Conservation (phyloP, 2,888 invertebrate genomes). For the Ormia ochracea region DNA sequence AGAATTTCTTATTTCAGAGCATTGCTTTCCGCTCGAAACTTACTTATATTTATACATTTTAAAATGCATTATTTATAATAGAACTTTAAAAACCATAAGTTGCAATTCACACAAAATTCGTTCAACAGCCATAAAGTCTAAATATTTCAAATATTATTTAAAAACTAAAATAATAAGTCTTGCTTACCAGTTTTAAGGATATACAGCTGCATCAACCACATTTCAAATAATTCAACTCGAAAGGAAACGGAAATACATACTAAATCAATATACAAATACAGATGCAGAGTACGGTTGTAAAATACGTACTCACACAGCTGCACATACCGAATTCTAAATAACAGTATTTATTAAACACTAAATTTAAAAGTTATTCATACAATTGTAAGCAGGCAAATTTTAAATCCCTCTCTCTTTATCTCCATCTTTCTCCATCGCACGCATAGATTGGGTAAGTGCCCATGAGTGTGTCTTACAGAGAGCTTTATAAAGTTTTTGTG, state of each 20-base stretch:
- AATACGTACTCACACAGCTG: not conserved
- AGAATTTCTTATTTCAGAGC: not conserved
- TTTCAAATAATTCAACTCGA: conserved; percentile 52
- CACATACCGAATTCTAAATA: conserved; percentile 28
- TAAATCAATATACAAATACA: conserved; percentile 51
- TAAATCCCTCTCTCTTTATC: not conserved
- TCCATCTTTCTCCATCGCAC: too few species aligned
- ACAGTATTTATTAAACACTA: conserved; percentile 40
- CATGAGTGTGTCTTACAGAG: not conserved
- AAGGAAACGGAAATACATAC: conserved; percentile 60
- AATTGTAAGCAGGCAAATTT: conserved; percentile 26
- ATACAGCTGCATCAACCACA: conserved; percentile 24
- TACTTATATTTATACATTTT: not conserved
- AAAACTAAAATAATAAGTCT: conserved; percentile 14
- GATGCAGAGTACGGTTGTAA: not conserved
- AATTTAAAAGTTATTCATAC: conserved; percentile 33
- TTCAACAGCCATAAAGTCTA: not conserved
- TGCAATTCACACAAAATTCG: not conserved
- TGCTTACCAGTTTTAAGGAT: not conserved
- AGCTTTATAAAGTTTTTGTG: not conserved
- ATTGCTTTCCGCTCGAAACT: not conserved
- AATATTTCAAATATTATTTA: conserved; percentile 7
- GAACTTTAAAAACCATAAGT: conserved; percentile 21
- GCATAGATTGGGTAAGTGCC: too few species aligned
- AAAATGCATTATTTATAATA: conserved; percentile 35